phyloP scores from a whole-genome alignment of 2,113 vertebrate species.

The Eidolon helvum region DNA sequence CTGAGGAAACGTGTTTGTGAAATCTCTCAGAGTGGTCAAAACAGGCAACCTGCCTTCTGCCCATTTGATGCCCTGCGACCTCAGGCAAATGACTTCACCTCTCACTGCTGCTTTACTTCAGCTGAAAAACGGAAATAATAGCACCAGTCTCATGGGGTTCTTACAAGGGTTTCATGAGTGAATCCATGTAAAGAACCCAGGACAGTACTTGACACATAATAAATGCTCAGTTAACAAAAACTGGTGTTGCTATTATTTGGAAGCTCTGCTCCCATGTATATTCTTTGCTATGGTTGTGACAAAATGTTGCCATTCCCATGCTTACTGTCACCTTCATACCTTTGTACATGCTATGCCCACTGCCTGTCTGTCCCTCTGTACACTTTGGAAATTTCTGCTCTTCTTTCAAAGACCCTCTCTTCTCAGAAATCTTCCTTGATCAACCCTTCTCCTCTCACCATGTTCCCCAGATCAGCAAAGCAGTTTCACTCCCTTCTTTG shows the following conservation, averaged over 20 bases:
- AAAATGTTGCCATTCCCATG: neutral
- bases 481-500: neutral
- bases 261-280: neutral
- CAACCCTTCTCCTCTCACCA: neutral
- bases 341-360: neutral
- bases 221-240: neutral
- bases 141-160: neutral
- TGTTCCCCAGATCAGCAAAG: neutral
- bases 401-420: neutral
- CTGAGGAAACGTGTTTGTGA: neutral
- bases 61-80: neutral
- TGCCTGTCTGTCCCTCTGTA: neutral
- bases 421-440: neutral
- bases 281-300: too few species aligned
- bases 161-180: neutral
- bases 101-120: neutral
- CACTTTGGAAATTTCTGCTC: neutral
- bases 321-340: neutral
- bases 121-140: neutral
- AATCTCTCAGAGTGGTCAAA: neutral
- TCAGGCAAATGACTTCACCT: neutral
- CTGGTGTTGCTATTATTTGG: neutral
- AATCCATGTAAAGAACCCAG: neutral
- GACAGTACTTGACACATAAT: neutral
- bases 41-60: neutral